These are phyloP conservation scores for Dermatemys mawii DNA, from an alignment of 2,113 vertebrate genomes.

Conservation along the genomic window DNA sequence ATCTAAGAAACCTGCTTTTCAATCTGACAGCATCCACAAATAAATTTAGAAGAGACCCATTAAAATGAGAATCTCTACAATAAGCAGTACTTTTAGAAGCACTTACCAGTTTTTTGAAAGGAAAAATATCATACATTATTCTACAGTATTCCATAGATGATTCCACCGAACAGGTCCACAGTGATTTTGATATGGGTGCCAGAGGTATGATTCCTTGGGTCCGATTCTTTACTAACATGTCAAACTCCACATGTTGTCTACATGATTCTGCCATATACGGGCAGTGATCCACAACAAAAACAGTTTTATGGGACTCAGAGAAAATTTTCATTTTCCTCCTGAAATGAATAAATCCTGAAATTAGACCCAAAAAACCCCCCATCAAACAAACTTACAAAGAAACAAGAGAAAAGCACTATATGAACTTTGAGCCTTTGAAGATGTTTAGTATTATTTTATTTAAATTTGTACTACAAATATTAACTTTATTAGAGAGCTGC, in stretches of 20 bases:
- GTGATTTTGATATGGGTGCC: slow-evolving; percentile 95
- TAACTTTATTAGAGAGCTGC: background rate
- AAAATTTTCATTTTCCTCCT: slow-evolving; percentile 92
- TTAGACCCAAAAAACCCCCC: background rate
- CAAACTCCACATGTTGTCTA: slow-evolving; percentile 97
- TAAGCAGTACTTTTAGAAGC: rapidly evolving
- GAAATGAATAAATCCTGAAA: background rate
- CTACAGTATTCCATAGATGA: slow-evolving; percentile 98
- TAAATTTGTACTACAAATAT: background rate
- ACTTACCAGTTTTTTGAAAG: slow-evolving; percentile 92
- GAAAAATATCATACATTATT: slow-evolving; percentile 97
- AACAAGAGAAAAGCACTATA: rapidly evolving
- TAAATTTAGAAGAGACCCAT: background rate
- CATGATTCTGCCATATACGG: slow-evolving; percentile 98
- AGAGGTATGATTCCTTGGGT: slow-evolving; percentile 95
- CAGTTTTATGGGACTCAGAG: slow-evolving; percentile 96
- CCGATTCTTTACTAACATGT: slow-evolving; percentile 95
- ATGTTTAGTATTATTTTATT: background rate
- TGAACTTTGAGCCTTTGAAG: background rate
- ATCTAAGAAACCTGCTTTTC: background rate
- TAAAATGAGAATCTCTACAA: background rate
- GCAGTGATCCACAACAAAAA: slow-evolving; percentile 98
- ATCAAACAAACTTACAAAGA: rapidly evolving
- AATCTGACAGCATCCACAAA: background rate
- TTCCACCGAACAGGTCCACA: slow-evolving; percentile 98